Evolutionary conservation across 2,888 invertebrate species (phyloP).

Genomic region (Nomada flava): DNA sequence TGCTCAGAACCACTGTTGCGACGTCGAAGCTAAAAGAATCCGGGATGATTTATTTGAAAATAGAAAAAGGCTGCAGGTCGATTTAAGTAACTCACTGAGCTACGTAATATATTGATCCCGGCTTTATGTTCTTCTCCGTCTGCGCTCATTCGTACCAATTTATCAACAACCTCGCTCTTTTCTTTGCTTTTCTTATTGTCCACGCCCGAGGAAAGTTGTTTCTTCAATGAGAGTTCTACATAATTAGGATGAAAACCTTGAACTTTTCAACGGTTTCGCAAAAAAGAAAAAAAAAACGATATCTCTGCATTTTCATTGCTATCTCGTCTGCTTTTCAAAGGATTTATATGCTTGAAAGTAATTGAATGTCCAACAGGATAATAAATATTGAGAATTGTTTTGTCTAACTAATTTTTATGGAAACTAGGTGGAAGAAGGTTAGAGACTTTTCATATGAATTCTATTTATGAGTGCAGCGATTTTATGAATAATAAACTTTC

Average conservation of each 20-base stretch:
- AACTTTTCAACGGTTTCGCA: neutral
- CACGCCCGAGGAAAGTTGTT: neutral
- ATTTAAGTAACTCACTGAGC: conserved; percentile 4
- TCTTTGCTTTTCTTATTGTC: neutral
- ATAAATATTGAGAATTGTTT: too few species aligned
- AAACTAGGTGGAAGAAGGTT: too few species aligned
- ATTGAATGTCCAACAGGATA: too few species aligned
- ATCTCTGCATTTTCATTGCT: neutral
- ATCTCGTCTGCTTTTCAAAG: neutral
- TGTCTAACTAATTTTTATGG: too few species aligned
- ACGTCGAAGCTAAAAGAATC: conserved; percentile 1
- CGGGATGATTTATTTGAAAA: neutral
- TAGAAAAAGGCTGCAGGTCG: neutral
- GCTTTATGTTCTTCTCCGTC: neutral
- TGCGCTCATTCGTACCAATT: conserved; percentile 16
- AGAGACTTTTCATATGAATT: too few species aligned
- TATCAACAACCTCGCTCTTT: neutral
- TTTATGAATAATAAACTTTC: too few species aligned
- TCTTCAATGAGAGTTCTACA: neutral
- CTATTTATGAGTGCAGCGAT: too few species aligned
- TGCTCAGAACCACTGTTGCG: neutral
- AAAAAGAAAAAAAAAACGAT: neutral
- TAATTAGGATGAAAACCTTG: neutral
- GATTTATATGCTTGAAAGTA: neutral
- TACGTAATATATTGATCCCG: neutral